Percentiles rank a stretch among this genome's conserved stretches.
phyloP scores from a whole-genome alignment of 2,888 invertebrate species.

The Punctoribates punctum region DNA sequence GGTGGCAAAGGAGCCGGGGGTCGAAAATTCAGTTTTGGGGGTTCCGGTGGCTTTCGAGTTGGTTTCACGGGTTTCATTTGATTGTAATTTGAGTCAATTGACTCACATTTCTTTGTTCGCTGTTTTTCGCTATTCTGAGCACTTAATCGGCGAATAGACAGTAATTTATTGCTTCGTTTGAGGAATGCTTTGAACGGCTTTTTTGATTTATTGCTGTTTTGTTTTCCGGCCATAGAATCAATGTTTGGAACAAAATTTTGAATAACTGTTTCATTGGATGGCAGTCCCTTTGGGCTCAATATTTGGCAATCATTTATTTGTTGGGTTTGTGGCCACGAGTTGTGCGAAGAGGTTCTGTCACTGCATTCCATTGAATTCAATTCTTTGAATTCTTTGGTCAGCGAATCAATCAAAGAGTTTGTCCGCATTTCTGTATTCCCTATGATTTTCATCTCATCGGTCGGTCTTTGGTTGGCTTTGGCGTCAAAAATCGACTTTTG shows the following conservation, averaged over 20 bases:
- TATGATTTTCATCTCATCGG: background rate
- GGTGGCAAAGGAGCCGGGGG: slow-evolving; percentile 37
- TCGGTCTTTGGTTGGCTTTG: background rate
- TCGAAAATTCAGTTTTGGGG: slow-evolving; percentile 28
- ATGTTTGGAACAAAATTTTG: background rate
- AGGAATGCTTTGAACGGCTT: slow-evolving; percentile 20
- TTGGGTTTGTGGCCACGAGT: background rate
- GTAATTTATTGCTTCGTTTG: slow-evolving; percentile 17
- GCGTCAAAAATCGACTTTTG: background rate
- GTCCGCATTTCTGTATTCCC: background rate
- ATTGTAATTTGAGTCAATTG: background rate
- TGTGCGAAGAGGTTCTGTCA: background rate
- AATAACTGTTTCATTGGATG: background rate
- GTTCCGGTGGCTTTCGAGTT: slow-evolving; percentile 33
- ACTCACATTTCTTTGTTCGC: background rate
- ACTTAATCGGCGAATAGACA: slow-evolving; percentile 11
- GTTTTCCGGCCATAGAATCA: background rate
- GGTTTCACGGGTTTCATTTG: slow-evolving; percentile 24
- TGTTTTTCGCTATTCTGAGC: slow-evolving; percentile 27
- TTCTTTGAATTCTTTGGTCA: slow-evolving; percentile 9
- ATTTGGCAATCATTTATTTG: background rate
- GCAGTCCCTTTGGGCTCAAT: background rate
- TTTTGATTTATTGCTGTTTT: slow-evolving; percentile 6
- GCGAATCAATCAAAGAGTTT: slow-evolving; percentile 1
- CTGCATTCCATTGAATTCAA: background rate